These are phyloP conservation scores for Grus americana DNA, from an alignment of 2,113 vertebrate species.

Conservation along the genomic window DNA sequence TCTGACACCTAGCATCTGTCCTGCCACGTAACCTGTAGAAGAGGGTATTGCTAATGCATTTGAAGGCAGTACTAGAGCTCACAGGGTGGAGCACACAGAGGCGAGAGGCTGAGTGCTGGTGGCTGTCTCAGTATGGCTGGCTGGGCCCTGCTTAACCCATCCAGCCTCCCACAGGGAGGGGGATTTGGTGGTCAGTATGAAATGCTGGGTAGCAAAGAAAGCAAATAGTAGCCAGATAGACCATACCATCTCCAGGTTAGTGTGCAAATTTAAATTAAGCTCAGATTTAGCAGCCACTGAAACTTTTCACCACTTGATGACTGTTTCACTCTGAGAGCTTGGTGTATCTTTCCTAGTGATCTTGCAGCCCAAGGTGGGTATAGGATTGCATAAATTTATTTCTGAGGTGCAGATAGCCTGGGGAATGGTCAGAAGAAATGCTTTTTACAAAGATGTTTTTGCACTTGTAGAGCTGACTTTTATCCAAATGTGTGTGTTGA, in stretches of 20 bases:
- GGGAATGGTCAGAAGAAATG: not conserved
- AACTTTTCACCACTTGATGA: not conserved
- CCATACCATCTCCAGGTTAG: not conserved
- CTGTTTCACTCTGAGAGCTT: not conserved
- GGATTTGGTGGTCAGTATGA: not conserved
- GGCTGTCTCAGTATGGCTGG: not conserved
- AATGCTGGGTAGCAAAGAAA: not conserved
- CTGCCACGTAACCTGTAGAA: not conserved
- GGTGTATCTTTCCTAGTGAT: not conserved
- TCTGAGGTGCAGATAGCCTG: not conserved
- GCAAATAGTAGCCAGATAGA: not conserved
- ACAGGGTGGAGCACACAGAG: not conserved
- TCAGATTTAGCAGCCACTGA: not conserved
- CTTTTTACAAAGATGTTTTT: not conserved
- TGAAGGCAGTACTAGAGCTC: not conserved
- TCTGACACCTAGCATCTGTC: not conserved
- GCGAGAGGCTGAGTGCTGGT: not conserved
- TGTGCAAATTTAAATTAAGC: not conserved
- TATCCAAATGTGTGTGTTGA: not conserved
- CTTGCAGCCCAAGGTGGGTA: not conserved
- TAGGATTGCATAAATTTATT: not conserved
- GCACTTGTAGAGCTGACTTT: not conserved
- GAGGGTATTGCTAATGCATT: not conserved
- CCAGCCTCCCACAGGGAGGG: not conserved
- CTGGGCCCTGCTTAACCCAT: too few species aligned